These are phyloP conservation scores for Zeugodacus cucurbitae DNA, from an alignment of 1,140 invertebrate species.

Conservation along the genomic window DNA sequence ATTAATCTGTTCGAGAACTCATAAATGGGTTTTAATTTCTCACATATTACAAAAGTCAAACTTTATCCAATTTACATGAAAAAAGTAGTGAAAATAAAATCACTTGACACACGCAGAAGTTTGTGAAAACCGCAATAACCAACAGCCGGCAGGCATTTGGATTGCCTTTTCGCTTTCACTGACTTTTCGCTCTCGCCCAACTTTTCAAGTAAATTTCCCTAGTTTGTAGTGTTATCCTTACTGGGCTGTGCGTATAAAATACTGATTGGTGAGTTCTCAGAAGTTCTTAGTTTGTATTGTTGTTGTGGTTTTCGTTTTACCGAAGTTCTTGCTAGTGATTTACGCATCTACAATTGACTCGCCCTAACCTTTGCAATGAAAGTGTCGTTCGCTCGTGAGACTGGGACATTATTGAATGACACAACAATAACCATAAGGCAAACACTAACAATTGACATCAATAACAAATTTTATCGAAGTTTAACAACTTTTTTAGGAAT, in stretches of 20 bases:
- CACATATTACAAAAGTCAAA: too few relatives aligned
- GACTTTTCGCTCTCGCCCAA: neutral
- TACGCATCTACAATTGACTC: neutral
- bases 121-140: neutral
- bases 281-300: neutral
- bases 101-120: too few relatives aligned
- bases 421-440: neutral
- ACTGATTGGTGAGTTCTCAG: too few relatives aligned
- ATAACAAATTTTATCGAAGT: constrained; percentile 27
- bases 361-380: constrained; percentile 13
- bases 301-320: neutral
- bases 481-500: neutral
- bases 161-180: neutral
- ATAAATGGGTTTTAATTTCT: too few relatives aligned
- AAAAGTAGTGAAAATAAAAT: too few relatives aligned
- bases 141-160: neutral
- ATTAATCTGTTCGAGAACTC: too few relatives aligned
- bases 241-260: too few relatives aligned
- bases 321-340: neutral
- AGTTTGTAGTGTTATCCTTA: neutral
- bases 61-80: too few relatives aligned
- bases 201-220: neutral
- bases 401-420: too few relatives aligned
- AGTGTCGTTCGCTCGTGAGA: neutral
- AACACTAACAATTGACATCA: neutral